These are phyloP conservation scores for Procavia capensis DNA, from an alignment of 2,113 vertebrate genomes.

Conservation along the genomic window DNA sequence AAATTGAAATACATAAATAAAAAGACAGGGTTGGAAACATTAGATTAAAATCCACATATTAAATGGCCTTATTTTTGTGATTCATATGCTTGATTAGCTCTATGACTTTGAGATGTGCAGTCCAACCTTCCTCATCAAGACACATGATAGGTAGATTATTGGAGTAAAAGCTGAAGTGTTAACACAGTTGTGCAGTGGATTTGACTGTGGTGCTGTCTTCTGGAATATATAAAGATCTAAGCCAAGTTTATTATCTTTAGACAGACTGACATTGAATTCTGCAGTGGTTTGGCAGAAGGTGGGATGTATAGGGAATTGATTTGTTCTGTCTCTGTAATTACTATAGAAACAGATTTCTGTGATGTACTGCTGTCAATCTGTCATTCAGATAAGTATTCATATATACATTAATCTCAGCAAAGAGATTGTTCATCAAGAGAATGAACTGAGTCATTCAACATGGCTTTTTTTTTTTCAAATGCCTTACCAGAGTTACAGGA, in stretches of 20 bases:
- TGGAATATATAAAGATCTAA: fast-evolving
- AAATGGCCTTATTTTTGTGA: background rate
- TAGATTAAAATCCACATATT: fast-evolving
- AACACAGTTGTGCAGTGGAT: background rate
- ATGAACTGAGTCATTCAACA: fast-evolving
- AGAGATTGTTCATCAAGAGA: fast-evolving
- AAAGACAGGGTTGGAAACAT: background rate
- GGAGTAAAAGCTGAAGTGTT: fast-evolving
- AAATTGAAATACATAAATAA: too few species aligned
- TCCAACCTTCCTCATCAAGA: background rate
- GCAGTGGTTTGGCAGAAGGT: too few species aligned
- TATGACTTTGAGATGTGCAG: background rate
- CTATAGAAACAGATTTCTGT: background rate
- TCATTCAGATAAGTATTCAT: too few species aligned
- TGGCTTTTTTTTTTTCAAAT: background rate
- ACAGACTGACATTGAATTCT: background rate
- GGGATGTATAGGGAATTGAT: fast-evolving
- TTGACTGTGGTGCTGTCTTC: too few species aligned
- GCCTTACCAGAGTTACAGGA: fast-evolving
- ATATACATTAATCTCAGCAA: fast-evolving
- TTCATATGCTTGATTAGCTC: fast-evolving
- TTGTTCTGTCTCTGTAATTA: background rate
- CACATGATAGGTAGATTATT: fast-evolving
- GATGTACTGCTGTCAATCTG: fast-evolving
- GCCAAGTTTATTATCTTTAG: background rate